phyloP scores from a whole-genome alignment of 2,797 vertebrate species.

The Sebastes alutus region DNA sequence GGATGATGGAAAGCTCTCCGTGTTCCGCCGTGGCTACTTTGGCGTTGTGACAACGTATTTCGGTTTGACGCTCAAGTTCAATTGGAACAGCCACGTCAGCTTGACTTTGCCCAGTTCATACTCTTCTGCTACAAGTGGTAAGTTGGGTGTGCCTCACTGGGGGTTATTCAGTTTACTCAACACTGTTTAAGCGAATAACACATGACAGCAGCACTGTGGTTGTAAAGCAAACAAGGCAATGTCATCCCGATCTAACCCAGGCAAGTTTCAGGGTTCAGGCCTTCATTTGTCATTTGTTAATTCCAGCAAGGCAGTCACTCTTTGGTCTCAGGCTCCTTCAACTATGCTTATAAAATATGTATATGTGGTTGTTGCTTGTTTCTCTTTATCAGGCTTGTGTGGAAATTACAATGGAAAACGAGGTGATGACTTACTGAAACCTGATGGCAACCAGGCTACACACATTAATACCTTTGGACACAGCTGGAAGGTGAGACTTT shows the following conservation, averaged over 20 bases:
- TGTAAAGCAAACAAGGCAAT: neutral
- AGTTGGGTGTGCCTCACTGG: neutral
- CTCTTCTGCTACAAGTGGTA: conserved; percentile 13
- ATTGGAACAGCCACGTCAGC: conserved; percentile 38
- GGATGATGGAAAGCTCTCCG: neutral
- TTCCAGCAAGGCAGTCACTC: no score
- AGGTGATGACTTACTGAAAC: conserved; percentile 20
- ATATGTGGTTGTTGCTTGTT: neutral
- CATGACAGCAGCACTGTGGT: neutral
- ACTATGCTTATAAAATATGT: no score
- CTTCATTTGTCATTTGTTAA: neutral
- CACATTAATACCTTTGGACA: conserved; percentile 12
- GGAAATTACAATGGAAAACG: conserved; percentile 40
- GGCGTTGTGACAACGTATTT: conserved; percentile 18
- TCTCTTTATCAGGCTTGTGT: conserved; percentile 34
- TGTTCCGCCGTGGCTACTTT: conserved; percentile 5
- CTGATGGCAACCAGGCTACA: conserved; percentile 12
- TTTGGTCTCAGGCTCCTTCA: no score
- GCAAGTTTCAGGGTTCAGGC: neutral
- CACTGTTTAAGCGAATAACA: neutral
- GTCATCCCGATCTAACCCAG: neutral
- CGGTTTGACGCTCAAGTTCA: conserved; percentile 40
- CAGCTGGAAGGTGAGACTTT: conserved; percentile 45
- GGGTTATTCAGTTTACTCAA: neutral
- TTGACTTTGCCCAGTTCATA: conserved; percentile 47